A percentile compares a stretch with the other conserved stretches of the same genome.
Conservation (phyloP, 2,113 vertebrate species). For the Neofelis nebulosa region DNA sequence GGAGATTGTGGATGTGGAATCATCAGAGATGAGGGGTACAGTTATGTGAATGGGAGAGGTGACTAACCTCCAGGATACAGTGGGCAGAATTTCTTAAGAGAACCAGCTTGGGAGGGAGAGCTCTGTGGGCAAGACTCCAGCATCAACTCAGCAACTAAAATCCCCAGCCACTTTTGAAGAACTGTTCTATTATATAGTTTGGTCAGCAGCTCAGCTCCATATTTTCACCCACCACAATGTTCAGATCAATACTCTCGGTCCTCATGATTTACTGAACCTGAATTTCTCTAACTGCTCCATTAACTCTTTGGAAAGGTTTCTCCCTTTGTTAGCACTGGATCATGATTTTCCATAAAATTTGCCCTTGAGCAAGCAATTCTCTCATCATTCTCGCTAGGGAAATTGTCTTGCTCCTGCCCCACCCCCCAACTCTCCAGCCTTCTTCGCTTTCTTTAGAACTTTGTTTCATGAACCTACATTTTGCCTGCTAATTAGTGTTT, state of each 20-base stretch:
- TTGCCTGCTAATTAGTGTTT: conserved; percentile 77
- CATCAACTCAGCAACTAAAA: conserved; percentile 62
- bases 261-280: conserved; percentile 73
- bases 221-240: conserved; percentile 73
- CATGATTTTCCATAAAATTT: conserved; percentile 79
- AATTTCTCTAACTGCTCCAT: conserved; percentile 78
- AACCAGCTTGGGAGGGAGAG: conserved; percentile 12
- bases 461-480: conserved; percentile 68
- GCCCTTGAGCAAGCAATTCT: conserved; percentile 69
- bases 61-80: not conserved
- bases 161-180: conserved; percentile 29
- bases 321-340: conserved; percentile 72
- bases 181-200: conserved; percentile 35
- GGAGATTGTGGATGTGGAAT: not conserved
- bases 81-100: conserved; percentile 10
- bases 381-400: conserved; percentile 70
- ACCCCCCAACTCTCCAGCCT: conserved; percentile 51
- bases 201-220: conserved; percentile 64
- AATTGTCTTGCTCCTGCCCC: conserved; percentile 57
- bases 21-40: not conserved
- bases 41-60: not conserved
- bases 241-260: conserved; percentile 69
- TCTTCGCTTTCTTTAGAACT: conserved; percentile 74
- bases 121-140: conserved; percentile 16
- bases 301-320: conserved; percentile 78